phyloP scores from a whole-genome alignment of 2,797 vertebrate genomes.

The Remorina albescens region DNA sequence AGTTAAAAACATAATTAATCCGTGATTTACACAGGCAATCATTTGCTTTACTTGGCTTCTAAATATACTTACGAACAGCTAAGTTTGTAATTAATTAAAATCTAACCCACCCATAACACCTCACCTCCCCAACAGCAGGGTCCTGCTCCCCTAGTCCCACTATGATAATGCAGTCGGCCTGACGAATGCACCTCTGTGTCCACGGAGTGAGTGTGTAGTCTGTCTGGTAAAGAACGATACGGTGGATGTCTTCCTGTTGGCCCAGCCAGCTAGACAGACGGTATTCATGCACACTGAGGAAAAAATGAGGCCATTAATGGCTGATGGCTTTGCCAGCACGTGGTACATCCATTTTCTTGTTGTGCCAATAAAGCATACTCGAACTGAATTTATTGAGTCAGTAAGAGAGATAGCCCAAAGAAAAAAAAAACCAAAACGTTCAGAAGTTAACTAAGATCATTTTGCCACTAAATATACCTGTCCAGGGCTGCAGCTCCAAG shows the following conservation, averaged over 20 bases:
- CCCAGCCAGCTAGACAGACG: constrained; percentile 96
- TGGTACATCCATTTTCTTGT: constrained; percentile 26
- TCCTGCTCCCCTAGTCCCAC: constrained; percentile 96
- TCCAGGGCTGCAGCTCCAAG: constrained; percentile 93
- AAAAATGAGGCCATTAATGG: constrained; percentile 49
- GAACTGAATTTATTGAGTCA: constrained; percentile 44
- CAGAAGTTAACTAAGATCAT: neutral
- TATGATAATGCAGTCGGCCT: constrained; percentile 95
- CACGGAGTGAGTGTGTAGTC: constrained; percentile 92
- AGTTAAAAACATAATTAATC: neutral
- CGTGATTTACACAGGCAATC: neutral
- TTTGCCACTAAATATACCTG: constrained; percentile 80
- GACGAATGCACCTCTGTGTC: constrained; percentile 96
- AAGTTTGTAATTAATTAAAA: neutral
- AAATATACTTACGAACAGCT: neutral
- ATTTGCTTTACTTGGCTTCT: neutral
- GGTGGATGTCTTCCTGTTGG: constrained; percentile 96
- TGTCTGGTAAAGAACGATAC: constrained; percentile 95
- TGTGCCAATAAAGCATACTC: constrained; percentile 36
- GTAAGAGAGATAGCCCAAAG: neutral
- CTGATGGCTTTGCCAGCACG: constrained; percentile 15
- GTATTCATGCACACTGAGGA: constrained; percentile 91
- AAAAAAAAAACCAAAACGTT: constrained; percentile 4
- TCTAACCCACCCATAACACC: constrained; percentile 4
- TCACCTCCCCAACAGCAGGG: constrained; percentile 88